Evolutionary conservation across 2,113 vertebrate species (phyloP).

Genomic region (Sander lucioperca): DNA sequence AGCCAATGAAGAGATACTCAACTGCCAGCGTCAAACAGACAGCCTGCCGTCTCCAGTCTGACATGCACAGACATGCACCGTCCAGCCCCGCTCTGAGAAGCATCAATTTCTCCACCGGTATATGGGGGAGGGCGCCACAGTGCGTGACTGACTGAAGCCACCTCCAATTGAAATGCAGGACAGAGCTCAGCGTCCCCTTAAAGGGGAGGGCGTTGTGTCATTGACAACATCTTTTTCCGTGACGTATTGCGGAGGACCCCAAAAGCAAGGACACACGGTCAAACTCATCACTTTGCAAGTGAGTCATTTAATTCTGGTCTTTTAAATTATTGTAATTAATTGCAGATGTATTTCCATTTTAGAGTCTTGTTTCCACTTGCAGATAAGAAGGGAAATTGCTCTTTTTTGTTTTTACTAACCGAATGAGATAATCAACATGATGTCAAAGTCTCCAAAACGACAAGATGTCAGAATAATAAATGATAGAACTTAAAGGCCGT

Average conservation of each 20-base stretch:
- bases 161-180: slow-evolving; percentile 58
- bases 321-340: neutral
- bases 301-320: neutral
- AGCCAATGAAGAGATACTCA: neutral
- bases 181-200: neutral
- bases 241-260: slow-evolving; percentile 44
- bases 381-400: neutral
- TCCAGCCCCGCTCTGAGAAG: neutral
- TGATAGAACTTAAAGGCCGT: neutral
- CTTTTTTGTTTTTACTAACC: neutral
- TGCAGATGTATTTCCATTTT: neutral
- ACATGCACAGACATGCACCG: slow-evolving; percentile 50
- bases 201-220: slow-evolving; percentile 28
- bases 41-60: neutral
- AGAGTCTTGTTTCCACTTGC: neutral
- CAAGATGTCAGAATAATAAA: neutral
- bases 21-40: neutral
- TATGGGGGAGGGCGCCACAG: slow-evolving; percentile 13
- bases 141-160: slow-evolving; percentile 8
- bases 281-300: neutral
- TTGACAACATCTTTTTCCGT: slow-evolving; percentile 59
- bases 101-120: slow-evolving; percentile 51
- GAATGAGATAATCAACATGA: neutral
- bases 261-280: slow-evolving; percentile 16
- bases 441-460: neutral